Evolutionary conservation across 2,888 invertebrate genomes (phyloP), one percentile per base, ranked within the genome.

Genomic region (Ophion costatus): DNA sequence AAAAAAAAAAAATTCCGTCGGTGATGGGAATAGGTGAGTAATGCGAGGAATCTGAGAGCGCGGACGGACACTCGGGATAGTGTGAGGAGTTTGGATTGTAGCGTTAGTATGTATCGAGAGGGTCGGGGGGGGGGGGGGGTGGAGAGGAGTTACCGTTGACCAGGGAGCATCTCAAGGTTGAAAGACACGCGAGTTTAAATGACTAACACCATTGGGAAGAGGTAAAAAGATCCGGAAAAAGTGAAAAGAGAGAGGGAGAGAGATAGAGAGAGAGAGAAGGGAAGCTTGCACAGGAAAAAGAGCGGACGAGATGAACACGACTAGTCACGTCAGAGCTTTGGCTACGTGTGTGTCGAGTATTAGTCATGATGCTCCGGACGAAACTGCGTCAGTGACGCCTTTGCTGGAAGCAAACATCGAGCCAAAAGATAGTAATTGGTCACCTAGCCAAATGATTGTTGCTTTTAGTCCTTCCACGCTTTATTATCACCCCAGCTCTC

Each of bases 291-390:
- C 42, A n/a, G 59, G 70, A 56, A 64, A 71, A 76, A 78, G 66
- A 83, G 83, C 79, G 17, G 64, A 56, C 56, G 45, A 45, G 38
- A 76, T 57, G 57, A 51, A 76, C 33, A 83, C 56, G 24, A n/a
- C 22, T 6, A 61, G 14, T 61, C 75, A 75, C 80, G 66, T 61
- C 76, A 56, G 76, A 71, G 45, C 64, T 45, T 59, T 56, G 71
- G 42, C 67, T 77, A 33, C 45, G 42, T 38, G 59, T 82, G 20
- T 71, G 75, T 45, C 20, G 77, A 57, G 63, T 69, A 84, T 84
- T 84, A 84, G 84, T 84, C 84, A 84, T 77, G 56, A 63, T n/a
- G 67, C 61, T 77, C 66, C 45, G 63, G 56, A 84, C 73, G 73
- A 77, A 80, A 74, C 67, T 77, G 77, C 80, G 73, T 80, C 84